These are phyloP conservation scores for Fringilla coelebs DNA, from an alignment of 2,797 vertebrate genomes.

Conservation along the genomic window DNA sequence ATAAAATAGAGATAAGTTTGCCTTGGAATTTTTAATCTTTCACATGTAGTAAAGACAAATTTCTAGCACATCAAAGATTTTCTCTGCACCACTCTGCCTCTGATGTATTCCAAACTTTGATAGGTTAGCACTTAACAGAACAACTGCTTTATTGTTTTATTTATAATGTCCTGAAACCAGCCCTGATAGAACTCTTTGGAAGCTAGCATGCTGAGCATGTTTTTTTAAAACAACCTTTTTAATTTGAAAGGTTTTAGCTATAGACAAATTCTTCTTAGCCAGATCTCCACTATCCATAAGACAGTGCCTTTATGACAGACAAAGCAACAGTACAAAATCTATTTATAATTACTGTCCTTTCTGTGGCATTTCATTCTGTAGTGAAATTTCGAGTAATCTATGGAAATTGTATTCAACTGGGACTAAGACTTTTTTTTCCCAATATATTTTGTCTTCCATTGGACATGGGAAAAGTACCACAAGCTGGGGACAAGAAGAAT, in stretches of 20 bases:
- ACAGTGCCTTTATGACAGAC: no score
- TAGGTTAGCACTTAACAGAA: background rate
- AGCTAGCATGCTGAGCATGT: background rate
- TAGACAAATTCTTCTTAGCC: background rate
- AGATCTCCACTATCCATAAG: background rate
- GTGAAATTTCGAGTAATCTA: background rate
- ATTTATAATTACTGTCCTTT: background rate
- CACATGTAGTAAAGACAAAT: background rate
- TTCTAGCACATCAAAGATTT: background rate
- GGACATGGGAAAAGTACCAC: background rate
- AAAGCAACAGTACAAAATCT: background rate
- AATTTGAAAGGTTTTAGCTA: background rate
- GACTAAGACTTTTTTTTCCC: background rate
- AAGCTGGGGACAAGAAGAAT: background rate
- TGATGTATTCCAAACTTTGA: background rate
- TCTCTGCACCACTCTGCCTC: background rate
- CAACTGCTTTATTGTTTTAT: background rate
- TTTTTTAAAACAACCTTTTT: background rate
- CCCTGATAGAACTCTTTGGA: background rate
- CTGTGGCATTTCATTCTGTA: background rate
- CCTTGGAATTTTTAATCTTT: background rate
- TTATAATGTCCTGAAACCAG: background rate
- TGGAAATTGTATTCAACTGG: background rate
- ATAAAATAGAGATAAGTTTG: background rate
- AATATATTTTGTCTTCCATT: background rate